Percentiles rank a stretch among this genome's conserved stretches.
These are phyloP conservation scores for Ornithoptera alexandrae DNA, from an alignment of 2,888 invertebrate genomes.

Conservation along the genomic window DNA sequence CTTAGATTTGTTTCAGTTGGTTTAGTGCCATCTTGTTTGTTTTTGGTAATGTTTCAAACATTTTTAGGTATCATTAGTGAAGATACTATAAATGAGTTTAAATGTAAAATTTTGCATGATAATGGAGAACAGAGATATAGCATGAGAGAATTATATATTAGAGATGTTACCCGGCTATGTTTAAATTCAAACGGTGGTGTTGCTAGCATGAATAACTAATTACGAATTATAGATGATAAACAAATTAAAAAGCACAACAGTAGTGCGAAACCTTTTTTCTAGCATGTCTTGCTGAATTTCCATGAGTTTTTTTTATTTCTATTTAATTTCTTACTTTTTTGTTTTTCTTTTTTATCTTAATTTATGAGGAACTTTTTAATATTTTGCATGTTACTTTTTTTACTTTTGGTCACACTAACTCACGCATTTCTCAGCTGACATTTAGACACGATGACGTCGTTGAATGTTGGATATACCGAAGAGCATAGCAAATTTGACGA, in stretches of 20 bases:
- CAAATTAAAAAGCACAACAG: slow-evolving; percentile 71
- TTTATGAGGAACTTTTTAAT: slow-evolving; percentile 43
- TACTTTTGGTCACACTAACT: slow-evolving; percentile 37
- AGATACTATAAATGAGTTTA: slow-evolving; percentile 25
- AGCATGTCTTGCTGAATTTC: slow-evolving; percentile 73
- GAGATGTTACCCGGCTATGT: slow-evolving; percentile 47
- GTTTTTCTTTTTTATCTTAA: slow-evolving; percentile 43
- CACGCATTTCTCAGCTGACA: slow-evolving; percentile 33
- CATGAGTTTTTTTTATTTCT: slow-evolving; percentile 53
- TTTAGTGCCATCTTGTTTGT: slow-evolving; percentile 27
- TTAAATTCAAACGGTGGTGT: slow-evolving; percentile 52
- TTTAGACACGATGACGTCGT: slow-evolving; percentile 25
- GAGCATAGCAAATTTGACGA: not conserved
- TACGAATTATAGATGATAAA: slow-evolving; percentile 58
- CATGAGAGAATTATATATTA: slow-evolving; percentile 44
- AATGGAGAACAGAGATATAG: slow-evolving; percentile 42
- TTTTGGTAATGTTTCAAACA: slow-evolving; percentile 7
- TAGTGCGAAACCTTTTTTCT: slow-evolving; percentile 67
- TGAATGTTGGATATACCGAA: not conserved
- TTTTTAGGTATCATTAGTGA: slow-evolving; percentile 23
- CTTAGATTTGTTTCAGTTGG: slow-evolving; percentile 17
- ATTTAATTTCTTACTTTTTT: slow-evolving; percentile 45
- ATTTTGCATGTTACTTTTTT: slow-evolving; percentile 61
- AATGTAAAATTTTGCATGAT: slow-evolving; percentile 57
- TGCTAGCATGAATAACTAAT: slow-evolving; percentile 74